Evolutionary conservation across 2,113 vertebrate genomes (phyloP).

Genomic region (Solea senegalensis): DNA sequence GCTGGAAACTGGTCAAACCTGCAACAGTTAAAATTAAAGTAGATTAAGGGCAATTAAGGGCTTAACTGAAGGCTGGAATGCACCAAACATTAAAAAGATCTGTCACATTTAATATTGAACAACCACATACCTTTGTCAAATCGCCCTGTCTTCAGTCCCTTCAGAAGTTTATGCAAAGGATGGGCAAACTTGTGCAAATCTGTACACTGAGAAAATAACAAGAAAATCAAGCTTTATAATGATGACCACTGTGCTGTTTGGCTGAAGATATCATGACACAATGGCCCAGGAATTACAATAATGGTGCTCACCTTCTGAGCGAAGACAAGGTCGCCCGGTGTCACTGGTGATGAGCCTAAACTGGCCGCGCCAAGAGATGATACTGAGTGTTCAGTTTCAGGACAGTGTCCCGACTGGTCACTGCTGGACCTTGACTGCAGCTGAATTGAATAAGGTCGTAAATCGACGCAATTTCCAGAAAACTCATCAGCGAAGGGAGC

Average conservation of each 20-base stretch:
- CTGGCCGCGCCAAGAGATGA: conserved; percentile 4
- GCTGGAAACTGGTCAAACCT: conserved; percentile 91
- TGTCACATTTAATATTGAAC: not conserved
- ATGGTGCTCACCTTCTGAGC: conserved; percentile 84
- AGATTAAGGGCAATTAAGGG: not conserved
- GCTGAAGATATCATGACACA: not conserved
- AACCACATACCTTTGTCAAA: conserved; percentile 85
- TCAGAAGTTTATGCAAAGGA: conserved; percentile 85
- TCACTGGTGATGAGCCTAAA: conserved; percentile 29
- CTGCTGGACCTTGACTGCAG: not conserved
- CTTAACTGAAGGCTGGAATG: not conserved
- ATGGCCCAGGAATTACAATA: not conserved
- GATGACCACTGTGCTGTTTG: not conserved
- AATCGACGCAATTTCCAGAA: conserved; percentile 18
- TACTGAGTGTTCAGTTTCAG: not conserved
- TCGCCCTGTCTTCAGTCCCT: conserved; percentile 86
- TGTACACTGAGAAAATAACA: conserved; percentile 79
- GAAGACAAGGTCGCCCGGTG: conserved; percentile 85
- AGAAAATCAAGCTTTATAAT: not conserved
- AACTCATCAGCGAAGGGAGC: conserved; percentile 4
- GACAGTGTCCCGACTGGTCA: conserved; percentile 13
- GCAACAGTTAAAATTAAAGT: conserved; percentile 2
- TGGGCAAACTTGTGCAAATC: conserved; percentile 86
- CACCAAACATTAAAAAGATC: not conserved
- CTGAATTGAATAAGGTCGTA: conserved; percentile 31